Conservation (phyloP, 2,888 invertebrate genomes). For the Tinea trinotella region DNA sequence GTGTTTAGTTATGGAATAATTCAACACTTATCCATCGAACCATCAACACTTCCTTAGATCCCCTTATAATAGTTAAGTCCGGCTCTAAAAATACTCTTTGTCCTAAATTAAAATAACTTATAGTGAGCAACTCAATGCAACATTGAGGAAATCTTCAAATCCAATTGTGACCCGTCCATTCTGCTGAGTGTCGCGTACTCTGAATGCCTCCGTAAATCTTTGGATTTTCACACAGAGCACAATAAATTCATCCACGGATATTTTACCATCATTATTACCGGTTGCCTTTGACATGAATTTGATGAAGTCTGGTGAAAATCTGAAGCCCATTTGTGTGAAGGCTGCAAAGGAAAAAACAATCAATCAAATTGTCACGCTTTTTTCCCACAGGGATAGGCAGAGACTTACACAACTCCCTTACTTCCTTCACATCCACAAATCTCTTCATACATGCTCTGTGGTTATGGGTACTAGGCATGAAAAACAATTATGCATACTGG, state of each 20-base stretch:
- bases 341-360: constrained; percentile 75
- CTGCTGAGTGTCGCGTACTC: constrained; percentile 82
- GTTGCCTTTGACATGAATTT: constrained; percentile 79
- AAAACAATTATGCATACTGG: too few species aligned
- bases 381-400: too few species aligned
- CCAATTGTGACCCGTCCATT: constrained; percentile 87
- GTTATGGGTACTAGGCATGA: too few species aligned
- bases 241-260: constrained; percentile 90
- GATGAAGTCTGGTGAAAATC: constrained; percentile 84
- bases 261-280: constrained; percentile 75
- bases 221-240: constrained; percentile 91
- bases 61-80: too few species aligned
- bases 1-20: too few species aligned
- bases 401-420: too few species aligned
- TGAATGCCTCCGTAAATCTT: constrained; percentile 90
- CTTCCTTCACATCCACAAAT: too few species aligned
- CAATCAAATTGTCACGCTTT: too few species aligned
- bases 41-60: too few species aligned
- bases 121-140: constrained; percentile 83
- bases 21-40: too few species aligned
- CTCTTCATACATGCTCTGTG: too few species aligned
- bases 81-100: too few species aligned
- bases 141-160: constrained; percentile 92
- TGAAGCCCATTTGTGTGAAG: constrained; percentile 90
- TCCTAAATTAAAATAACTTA: neutral